Evolutionary conservation across 1,140 invertebrate species (phyloP).

Genomic region (Sarcophaga bullata): DNA sequence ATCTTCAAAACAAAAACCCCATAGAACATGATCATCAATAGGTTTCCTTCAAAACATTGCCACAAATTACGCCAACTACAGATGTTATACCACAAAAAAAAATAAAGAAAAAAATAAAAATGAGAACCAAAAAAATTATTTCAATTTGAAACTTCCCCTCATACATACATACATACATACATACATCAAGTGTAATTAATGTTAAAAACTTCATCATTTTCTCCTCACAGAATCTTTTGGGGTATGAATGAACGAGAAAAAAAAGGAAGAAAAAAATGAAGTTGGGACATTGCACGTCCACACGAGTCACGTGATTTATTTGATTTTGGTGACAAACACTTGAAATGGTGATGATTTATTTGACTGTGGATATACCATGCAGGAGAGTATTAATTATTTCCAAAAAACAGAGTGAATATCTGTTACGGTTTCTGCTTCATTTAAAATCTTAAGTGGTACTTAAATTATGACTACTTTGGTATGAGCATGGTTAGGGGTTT

Average conservation of each 20-base stretch:
- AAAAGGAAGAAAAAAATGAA: neutral
- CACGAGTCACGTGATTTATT: constrained; percentile 44
- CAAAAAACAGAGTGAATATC: constrained; percentile 27
- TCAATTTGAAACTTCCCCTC: neutral
- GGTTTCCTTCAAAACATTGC: neutral
- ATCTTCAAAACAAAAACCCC: neutral
- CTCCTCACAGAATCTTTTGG: neutral
- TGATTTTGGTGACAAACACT: constrained; percentile 45
- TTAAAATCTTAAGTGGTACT: constrained; percentile 23
- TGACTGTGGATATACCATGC: constrained; percentile 39
- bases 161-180: neutral
- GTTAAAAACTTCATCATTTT: constrained; percentile 21
- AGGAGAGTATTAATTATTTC: constrained; percentile 35
- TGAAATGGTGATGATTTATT: constrained; percentile 47
- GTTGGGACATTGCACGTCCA: constrained; percentile 15
- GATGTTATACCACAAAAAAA: neutral
- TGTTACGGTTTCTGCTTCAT: constrained; percentile 43
- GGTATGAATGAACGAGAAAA: neutral
- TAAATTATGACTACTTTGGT: constrained; percentile 15
- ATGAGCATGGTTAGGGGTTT: no score
- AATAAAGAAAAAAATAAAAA: neutral
- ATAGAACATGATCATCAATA: neutral
- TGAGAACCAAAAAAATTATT: neutral
- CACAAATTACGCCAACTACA: constrained; percentile 28
- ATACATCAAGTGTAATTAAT: neutral